These are phyloP conservation scores for Rhabdomys dilectus DNA, from an alignment of 2,113 vertebrate species.

Conservation along the genomic window DNA sequence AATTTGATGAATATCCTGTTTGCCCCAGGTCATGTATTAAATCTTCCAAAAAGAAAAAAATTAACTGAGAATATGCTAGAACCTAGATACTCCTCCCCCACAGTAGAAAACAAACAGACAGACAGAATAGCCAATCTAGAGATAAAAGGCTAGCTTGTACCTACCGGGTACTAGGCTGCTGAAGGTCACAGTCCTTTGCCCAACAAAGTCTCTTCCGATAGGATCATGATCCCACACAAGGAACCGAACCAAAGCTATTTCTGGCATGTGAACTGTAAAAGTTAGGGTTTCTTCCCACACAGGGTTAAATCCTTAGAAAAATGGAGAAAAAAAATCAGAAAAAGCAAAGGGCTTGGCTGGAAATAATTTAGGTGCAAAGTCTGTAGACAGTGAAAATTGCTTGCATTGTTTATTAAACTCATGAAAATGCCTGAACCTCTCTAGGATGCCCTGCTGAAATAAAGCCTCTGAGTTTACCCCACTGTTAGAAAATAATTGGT, in stretches of 20 bases:
- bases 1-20: not conserved
- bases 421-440: not conserved
- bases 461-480: not conserved
- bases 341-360: not conserved
- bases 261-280: conserved; percentile 98
- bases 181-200: conserved; percentile 97
- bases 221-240: conserved; percentile 99
- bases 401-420: conserved; percentile 47
- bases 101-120: not conserved
- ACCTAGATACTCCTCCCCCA: not conserved
- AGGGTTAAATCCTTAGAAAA: conserved; percentile 95
- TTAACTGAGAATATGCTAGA: not conserved
- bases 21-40: not conserved
- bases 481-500: conserved; percentile 56
- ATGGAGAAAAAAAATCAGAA: conserved; percentile 32
- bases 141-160: conserved; percentile 65
- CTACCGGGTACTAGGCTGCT: conserved; percentile 97
- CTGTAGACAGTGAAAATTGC: conserved; percentile 34
- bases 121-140: not conserved
- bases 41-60: not conserved
- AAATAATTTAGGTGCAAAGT: not conserved
- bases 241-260: conserved; percentile 95
- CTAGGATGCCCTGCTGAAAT: not conserved
- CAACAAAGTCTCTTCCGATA: conserved; percentile 97
- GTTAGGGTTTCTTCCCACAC: conserved; percentile 99